These are phyloP conservation scores for Catocala nupta DNA, from an alignment of 2,888 invertebrate species.

Conservation along the genomic window DNA sequence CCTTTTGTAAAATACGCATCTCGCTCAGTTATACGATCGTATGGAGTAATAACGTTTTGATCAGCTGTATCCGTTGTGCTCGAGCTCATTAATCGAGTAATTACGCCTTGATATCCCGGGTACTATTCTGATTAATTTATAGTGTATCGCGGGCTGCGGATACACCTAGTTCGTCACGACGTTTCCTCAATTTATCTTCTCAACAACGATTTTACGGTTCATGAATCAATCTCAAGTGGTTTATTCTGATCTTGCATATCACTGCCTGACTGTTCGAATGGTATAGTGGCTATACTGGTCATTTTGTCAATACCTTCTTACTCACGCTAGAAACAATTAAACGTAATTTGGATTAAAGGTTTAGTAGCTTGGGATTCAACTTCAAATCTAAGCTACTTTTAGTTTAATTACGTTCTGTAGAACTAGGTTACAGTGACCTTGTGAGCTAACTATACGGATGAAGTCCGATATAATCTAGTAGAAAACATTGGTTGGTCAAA, in stretches of 20 bases:
- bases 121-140: conserved; percentile 35
- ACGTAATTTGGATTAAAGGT: too few relatives aligned
- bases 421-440: too few relatives aligned
- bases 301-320: too few relatives aligned
- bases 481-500: conserved; percentile 38
- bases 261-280: conserved; percentile 2
- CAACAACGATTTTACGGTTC: conserved; percentile 1
- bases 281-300: too few relatives aligned
- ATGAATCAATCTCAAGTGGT: conserved; percentile 8
- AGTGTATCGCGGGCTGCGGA: conserved; percentile 14
- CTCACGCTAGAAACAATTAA: too few relatives aligned
- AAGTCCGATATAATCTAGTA: conserved; percentile 31
- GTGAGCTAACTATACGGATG: too few relatives aligned
- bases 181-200: conserved; percentile 18
- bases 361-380: too few relatives aligned
- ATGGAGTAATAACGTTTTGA: conserved; percentile 38
- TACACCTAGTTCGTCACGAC: conserved; percentile 1
- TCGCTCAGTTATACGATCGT: conserved; percentile 30
- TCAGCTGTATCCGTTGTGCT: conserved; percentile 34
- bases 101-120: conserved; percentile 39
- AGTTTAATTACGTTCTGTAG: too few relatives aligned
- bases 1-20: conserved; percentile 28
- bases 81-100: conserved; percentile 38
- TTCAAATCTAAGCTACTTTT: too few relatives aligned
- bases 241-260: conserved; percentile 34